Percentiles rank a stretch among this genome's conserved stretches.
These are phyloP conservation scores for Micrasema longulum DNA, from an alignment of 1,140 invertebrate species.

Conservation along the genomic window DNA sequence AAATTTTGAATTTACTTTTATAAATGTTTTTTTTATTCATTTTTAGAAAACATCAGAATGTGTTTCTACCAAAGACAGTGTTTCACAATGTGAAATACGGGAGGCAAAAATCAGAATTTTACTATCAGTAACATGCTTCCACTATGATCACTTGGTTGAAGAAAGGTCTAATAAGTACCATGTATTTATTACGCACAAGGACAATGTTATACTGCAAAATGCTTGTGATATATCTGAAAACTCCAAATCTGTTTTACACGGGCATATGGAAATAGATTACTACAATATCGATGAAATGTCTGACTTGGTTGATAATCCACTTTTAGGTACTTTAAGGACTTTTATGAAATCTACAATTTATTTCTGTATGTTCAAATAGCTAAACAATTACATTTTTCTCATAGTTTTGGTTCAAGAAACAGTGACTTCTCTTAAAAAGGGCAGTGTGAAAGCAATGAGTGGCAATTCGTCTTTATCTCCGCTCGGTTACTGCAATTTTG, in stretches of 20 bases:
- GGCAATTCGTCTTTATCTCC: not conserved
- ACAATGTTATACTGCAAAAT: constrained; percentile 17
- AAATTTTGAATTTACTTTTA: too few relatives aligned
- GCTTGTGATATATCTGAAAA: constrained; percentile 28
- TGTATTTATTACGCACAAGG: constrained; percentile 25
- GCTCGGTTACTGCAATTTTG: constrained; percentile 32
- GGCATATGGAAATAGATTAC: constrained; percentile 24
- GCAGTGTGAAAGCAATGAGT: not conserved
- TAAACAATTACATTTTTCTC: not conserved
- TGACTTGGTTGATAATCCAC: constrained; percentile 31
- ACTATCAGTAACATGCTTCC: constrained; percentile 4
- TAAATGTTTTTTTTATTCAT: not conserved
- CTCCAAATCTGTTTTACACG: not conserved
- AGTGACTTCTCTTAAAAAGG: constrained; percentile 7
- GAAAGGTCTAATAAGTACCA: constrained; percentile 12
- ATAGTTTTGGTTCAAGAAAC: constrained; percentile 22
- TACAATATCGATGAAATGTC: constrained; percentile 18
- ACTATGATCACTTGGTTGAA: constrained; percentile 5
- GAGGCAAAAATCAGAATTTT: constrained; percentile 2
- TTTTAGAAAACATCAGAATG: not conserved
- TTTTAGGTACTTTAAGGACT: constrained; percentile 26
- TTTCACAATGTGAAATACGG: constrained; percentile 2
- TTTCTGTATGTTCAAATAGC: not conserved
- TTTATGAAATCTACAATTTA: not conserved
- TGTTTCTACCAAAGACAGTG: not conserved